Evolutionary conservation across 2,113 vertebrate genomes (phyloP).

Genomic region (Synchiropus splendidus): DNA sequence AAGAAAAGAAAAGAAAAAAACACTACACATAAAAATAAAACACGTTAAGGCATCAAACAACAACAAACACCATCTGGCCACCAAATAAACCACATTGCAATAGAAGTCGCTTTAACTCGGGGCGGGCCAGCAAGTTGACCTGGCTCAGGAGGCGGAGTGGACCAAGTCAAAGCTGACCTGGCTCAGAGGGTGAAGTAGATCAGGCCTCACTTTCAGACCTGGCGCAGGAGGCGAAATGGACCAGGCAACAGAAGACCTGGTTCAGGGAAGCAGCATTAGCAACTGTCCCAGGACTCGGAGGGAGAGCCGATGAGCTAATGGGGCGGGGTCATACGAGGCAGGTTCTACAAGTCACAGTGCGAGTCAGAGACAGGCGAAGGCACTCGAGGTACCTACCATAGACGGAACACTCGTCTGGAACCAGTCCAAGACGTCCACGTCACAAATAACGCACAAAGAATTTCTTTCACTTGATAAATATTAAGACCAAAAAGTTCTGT

Average conservation of each 20-base stretch:
- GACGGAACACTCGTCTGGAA: slow-evolving; percentile 40
- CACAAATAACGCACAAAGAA: too few species aligned
- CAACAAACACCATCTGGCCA: slow-evolving; percentile 39
- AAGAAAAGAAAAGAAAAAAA: slow-evolving; percentile 9
- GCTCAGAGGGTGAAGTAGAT: slow-evolving; percentile 6
- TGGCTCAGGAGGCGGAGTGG: too few species aligned
- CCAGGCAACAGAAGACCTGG: too few species aligned
- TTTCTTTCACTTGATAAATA: too few species aligned
- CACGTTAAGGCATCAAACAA: slow-evolving; percentile 61
- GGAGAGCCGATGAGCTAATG: slow-evolving; percentile 6
- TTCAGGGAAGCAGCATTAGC: slow-evolving; percentile 1
- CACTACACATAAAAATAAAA: slow-evolving; percentile 35
- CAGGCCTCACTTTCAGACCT: not conserved
- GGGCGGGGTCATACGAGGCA: slow-evolving; percentile 17
- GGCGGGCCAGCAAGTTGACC: too few species aligned
- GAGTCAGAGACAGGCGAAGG: slow-evolving; percentile 66
- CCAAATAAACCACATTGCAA: slow-evolving; percentile 23
- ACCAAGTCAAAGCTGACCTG: slow-evolving; percentile 1
- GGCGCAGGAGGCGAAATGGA: too few species aligned
- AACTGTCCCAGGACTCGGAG: not conserved
- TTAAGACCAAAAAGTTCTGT: too few species aligned
- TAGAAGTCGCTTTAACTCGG: slow-evolving; percentile 20
- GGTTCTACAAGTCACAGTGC: slow-evolving; percentile 62
- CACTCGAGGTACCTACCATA: slow-evolving; percentile 69
- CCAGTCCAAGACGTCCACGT: not conserved